These are phyloP conservation scores for Stenolophus ochropezus DNA, from an alignment of 2,888 invertebrate genomes.

Conservation along the genomic window DNA sequence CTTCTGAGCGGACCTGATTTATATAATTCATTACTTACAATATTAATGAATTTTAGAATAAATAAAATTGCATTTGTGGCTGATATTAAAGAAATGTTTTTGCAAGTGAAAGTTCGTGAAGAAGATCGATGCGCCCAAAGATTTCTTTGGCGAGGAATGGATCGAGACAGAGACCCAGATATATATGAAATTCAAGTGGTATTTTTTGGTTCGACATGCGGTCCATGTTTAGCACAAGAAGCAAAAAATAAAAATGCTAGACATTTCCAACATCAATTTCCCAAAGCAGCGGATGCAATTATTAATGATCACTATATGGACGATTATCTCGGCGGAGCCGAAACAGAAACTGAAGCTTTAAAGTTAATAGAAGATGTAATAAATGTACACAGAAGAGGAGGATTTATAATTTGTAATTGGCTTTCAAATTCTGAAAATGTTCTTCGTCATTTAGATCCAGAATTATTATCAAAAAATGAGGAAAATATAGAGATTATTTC, in stretches of 20 bases:
- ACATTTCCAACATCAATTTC: constrained; percentile 43
- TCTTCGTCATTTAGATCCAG: background rate
- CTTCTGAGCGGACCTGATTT: too few relatives aligned
- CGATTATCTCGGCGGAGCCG: constrained; percentile 61
- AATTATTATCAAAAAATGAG: background rate
- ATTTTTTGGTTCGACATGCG: constrained; percentile 62
- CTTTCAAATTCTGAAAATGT: constrained; percentile 61
- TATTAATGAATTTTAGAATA: constrained; percentile 60
- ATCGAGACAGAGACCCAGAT: constrained; percentile 39
- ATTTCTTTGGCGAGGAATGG: constrained; percentile 66
- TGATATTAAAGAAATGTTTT: constrained; percentile 63
- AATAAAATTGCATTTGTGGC: constrained; percentile 67
- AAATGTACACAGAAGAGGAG: background rate
- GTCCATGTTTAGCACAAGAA: constrained; percentile 60
- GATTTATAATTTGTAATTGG: constrained; percentile 5
- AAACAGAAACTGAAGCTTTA: constrained; percentile 62
- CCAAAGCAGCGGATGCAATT: constrained; percentile 57
- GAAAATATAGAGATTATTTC: too few relatives aligned
- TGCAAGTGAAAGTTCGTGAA: constrained; percentile 55
- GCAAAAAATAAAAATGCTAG: constrained; percentile 62
- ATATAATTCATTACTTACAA: too few relatives aligned
- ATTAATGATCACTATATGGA: constrained; percentile 16
- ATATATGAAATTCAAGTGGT: constrained; percentile 59
- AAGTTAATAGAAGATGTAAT: background rate
- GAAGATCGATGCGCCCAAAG: constrained; percentile 65